These are phyloP conservation scores for Diabrotica balteata DNA, from an alignment of 2,888 invertebrate species.

Conservation along the genomic window DNA sequence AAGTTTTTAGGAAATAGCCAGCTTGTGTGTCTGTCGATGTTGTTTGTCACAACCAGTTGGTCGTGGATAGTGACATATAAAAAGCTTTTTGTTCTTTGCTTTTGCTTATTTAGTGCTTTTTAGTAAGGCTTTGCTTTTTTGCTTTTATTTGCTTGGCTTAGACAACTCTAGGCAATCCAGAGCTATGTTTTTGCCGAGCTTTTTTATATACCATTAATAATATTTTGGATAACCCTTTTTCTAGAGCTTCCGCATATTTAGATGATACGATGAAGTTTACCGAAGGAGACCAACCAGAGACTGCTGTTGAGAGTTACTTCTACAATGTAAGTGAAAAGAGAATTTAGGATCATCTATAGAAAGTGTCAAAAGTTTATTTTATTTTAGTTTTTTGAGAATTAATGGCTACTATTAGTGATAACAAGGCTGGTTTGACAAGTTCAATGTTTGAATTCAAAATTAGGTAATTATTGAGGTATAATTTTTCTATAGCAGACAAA, in stretches of 20 bases:
- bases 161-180: conserved; percentile 47
- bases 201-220: conserved; percentile 42
- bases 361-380: too few species aligned
- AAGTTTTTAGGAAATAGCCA: conserved; percentile 54
- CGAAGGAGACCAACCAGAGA: conserved; percentile 29
- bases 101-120: conserved; percentile 48
- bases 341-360: too few species aligned
- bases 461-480: too few species aligned
- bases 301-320: neutral
- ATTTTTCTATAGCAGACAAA: too few species aligned
- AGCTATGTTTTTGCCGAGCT: conserved; percentile 53
- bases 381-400: too few species aligned
- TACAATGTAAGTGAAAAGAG: too few species aligned
- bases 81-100: conserved; percentile 42
- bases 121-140: conserved; percentile 41
- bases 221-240: conserved; percentile 60
- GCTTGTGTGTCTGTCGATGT: conserved; percentile 52
- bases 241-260: conserved; percentile 58
- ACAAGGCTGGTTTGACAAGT: too few species aligned
- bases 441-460: too few species aligned
- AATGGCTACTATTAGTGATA: too few species aligned
- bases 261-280: conserved; percentile 35
- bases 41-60: conserved; percentile 49
- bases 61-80: conserved; percentile 34
- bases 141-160: conserved; percentile 45